Evolutionary conservation across 2,797 vertebrate genomes (phyloP).

Genomic region (Echeneis naucrates): DNA sequence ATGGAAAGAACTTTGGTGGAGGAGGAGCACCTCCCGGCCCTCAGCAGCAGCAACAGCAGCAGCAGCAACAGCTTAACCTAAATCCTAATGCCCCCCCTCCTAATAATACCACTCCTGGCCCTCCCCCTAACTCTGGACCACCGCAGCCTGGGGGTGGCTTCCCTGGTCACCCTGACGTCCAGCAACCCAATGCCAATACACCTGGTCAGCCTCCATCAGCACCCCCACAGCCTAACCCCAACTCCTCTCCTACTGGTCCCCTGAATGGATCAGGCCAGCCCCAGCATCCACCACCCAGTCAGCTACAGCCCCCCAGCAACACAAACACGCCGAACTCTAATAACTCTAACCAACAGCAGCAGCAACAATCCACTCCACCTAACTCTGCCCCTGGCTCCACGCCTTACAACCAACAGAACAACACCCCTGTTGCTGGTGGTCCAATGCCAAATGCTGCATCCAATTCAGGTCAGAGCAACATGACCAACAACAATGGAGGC

Average conservation of each 20-base stretch:
- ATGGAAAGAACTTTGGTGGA: slow-evolving; percentile 86
- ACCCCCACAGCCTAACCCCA: slow-evolving; percentile 84
- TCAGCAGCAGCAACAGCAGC: slow-evolving; percentile 73
- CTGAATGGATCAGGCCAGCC: slow-evolving; percentile 84
- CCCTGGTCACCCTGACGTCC: slow-evolving; percentile 83
- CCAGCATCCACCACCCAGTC: slow-evolving; percentile 81
- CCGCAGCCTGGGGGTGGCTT: slow-evolving; percentile 85
- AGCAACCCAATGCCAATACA: slow-evolving; percentile 82
- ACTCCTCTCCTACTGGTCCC: slow-evolving; percentile 85
- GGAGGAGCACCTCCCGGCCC: slow-evolving; percentile 78
- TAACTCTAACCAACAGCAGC: slow-evolving; percentile 84
- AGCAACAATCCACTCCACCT: slow-evolving; percentile 87
- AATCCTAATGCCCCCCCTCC: slow-evolving; percentile 86
- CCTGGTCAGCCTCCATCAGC: slow-evolving; percentile 83
- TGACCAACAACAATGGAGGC: slow-evolving; percentile 84
- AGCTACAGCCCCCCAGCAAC: slow-evolving; percentile 82
- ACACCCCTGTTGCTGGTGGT: slow-evolving; percentile 83
- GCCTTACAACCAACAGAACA: slow-evolving; percentile 91
- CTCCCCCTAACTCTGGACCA: slow-evolving; percentile 80
- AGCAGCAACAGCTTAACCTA: slow-evolving; percentile 79
- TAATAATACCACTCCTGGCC: slow-evolving; percentile 85
- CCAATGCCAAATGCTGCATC: slow-evolving; percentile 85
- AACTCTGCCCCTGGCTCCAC: slow-evolving; percentile 86
- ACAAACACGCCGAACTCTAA: slow-evolving; percentile 81
- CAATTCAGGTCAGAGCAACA: slow-evolving; percentile 83